Conservation (phyloP, 2,888 invertebrate species). For the Dysmachus trigonus region DNA sequence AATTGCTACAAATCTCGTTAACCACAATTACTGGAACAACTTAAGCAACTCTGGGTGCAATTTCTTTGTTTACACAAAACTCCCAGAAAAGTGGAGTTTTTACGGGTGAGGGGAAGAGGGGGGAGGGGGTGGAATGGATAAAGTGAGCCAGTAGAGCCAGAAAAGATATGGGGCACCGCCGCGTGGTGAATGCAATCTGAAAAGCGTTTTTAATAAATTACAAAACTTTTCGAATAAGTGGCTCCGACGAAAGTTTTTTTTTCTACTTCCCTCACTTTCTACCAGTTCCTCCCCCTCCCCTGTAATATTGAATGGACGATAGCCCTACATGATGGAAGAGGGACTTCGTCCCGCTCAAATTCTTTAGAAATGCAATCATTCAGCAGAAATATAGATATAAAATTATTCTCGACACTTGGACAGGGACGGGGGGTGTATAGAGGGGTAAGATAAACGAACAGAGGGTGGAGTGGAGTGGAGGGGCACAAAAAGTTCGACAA, state of each 20-base stretch:
- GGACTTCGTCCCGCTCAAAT: neutral
- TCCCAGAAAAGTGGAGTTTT: neutral
- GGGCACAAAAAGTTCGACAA: neutral
- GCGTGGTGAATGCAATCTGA: conserved; percentile 15
- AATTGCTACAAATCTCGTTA: conserved; percentile 32
- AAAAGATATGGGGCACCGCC: neutral
- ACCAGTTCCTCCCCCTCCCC: neutral
- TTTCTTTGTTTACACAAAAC: conserved; percentile 27
- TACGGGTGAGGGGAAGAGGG: neutral
- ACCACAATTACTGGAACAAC: conserved; percentile 19
- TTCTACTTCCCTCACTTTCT: neutral
- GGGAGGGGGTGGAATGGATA: neutral
- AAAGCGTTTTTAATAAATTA: conserved; percentile 35
- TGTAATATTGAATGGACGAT: neutral
- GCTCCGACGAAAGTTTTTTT: conserved; percentile 1
- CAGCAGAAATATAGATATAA: neutral
- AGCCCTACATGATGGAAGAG: neutral
- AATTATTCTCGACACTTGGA: conserved; percentile 1
- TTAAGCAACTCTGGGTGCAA: neutral
- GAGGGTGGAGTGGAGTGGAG: neutral
- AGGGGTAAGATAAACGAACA: neutral
- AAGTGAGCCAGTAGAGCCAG: neutral
- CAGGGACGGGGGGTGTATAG: neutral
- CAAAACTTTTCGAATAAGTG: conserved; percentile 27
- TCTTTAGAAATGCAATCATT: conserved; percentile 9